Evolutionary conservation across 1,140 invertebrate genomes (phyloP), one percentile per base, ranked within the genome.

Genomic region (Elysia chlorotica): DNA sequence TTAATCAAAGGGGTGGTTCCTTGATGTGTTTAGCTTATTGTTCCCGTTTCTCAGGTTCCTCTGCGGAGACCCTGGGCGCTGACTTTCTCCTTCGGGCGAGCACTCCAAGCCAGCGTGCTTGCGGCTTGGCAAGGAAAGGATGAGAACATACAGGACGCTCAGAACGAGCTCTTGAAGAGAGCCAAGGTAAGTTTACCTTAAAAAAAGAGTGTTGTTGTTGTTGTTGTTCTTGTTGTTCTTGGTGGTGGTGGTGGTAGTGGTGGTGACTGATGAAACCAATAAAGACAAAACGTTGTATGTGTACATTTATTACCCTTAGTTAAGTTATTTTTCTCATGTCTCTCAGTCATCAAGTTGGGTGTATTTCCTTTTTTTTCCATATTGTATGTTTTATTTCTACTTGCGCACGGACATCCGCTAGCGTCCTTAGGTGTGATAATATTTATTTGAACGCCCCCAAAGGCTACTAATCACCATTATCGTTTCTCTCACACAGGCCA

Each of bases 81-180:
- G 3, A 96, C 96, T 76, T 99, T 99, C 92, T 97, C 95, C 74
- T 99, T 95, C 86, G 97, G 97, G 19, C 92, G 97, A 48, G 92
- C 92, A 59, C 87, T 92, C 21, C 91, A 93, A 88, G 97, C 96
- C 6, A 96, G 95, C 53, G 96, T 96, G 0, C 91, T 69, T 21
- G 17, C 17, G 2, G 67, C 54, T 10, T 69, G 67, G 54, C 6
- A n/a, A 30, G 65, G 65, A 2, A 48, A 53, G 23, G 65, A 67
- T n/a, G 65, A 67, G 37, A 67, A 54, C 65, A 67, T 2, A n/a
- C 4, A 48, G 28, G 37, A 4, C 1, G 65, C 65, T 3, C 65
- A 67, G 4, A 6, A 67, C 5, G 37, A 67, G 37, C 38, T 67
- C 2, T 23, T 67, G 2, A 67, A 48, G n/a, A 67, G 37, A 31